Evolutionary conservation across 1,140 invertebrate genomes (phyloP).

Genomic region (Calliphora vicina): DNA sequence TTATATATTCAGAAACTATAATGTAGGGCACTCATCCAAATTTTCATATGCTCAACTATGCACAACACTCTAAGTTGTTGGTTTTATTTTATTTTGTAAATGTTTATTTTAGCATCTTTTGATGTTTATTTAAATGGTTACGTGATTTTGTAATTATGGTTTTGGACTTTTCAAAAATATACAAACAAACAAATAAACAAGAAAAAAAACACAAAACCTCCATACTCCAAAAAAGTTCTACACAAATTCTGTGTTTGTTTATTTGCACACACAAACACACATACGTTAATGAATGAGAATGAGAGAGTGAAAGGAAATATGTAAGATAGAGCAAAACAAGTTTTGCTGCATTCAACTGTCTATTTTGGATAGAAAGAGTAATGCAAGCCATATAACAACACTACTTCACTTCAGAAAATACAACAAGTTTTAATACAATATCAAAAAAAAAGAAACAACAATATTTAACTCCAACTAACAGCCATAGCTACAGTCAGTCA

Average conservation of each 20-base stretch:
- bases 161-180: conserved; percentile 9
- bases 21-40: no score
- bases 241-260: background rate
- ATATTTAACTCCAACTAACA: background rate
- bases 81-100: background rate
- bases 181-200: no score
- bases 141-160: conserved; percentile 60
- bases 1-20: no score
- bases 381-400: background rate
- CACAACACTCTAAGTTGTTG: background rate
- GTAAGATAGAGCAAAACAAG: background rate
- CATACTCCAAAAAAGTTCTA: background rate
- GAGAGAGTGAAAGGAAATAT: background rate
- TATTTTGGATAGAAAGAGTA: background rate
- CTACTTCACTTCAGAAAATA: background rate
- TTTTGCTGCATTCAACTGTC: background rate
- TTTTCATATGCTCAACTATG: no score
- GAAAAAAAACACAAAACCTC: background rate
- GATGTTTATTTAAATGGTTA: conserved; percentile 60
- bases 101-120: conserved; percentile 43
- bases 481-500: background rate
- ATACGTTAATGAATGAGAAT: background rate
- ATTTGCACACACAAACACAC: background rate
- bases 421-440: background rate
- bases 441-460: background rate